phyloP scores from a whole-genome alignment of 2,888 invertebrate genomes.

The Cheilosia vulpina region DNA sequence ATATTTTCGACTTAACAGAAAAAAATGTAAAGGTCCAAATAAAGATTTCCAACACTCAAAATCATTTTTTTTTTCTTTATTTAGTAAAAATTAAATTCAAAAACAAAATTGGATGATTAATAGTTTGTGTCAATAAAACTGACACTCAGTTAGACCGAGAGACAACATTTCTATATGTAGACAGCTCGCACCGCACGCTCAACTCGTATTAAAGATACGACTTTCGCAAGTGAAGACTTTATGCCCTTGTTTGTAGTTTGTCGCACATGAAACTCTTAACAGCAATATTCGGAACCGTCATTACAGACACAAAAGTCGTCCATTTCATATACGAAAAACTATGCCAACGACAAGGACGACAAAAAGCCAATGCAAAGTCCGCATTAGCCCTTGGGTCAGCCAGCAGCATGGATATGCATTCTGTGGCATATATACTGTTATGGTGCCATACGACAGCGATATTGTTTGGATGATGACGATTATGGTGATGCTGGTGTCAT shows the following conservation, averaged over 20 bases:
- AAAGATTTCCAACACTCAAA: no score
- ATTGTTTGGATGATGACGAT: constrained; percentile 9
- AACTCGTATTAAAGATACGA: no score
- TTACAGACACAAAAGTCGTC: background rate
- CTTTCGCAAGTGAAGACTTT: no score
- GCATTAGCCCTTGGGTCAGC: constrained; percentile 52
- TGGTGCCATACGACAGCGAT: background rate
- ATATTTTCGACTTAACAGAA: no score
- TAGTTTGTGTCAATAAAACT: no score
- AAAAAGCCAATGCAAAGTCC: constrained; percentile 54
- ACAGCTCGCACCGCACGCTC: no score
- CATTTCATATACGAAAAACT: background rate
- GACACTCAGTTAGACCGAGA: no score
- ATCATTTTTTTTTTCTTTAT: no score
- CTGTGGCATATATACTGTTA: background rate
- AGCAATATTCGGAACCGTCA: background rate
- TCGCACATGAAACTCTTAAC: background rate
- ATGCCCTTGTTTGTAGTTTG: background rate
- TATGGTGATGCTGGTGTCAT: constrained; percentile 26
- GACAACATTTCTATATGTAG: no score
- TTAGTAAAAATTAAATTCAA: no score
- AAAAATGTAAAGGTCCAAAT: no score
- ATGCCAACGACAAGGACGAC: constrained; percentile 14
- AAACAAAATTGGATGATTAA: no score
- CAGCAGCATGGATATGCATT: background rate